These are phyloP conservation scores for Leptopilina drosophilae DNA, from an alignment of 2,888 invertebrate species.

Conservation along the genomic window DNA sequence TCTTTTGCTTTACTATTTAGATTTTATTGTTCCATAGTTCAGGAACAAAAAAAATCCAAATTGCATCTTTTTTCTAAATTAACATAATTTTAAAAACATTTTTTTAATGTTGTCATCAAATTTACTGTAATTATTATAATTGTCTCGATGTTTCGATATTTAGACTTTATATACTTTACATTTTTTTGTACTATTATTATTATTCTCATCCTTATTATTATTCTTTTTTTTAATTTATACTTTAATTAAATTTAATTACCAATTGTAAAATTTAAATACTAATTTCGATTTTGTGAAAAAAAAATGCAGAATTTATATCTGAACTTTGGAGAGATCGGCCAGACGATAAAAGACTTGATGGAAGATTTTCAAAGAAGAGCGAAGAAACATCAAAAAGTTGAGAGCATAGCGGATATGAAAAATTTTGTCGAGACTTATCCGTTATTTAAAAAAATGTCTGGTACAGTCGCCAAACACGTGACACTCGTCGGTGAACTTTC, in stretches of 20 bases:
- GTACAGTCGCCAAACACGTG: constrained; percentile 98
- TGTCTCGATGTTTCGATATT: no score
- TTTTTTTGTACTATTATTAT: no score
- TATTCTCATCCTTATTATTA: no score
- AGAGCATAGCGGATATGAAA: constrained; percentile 99
- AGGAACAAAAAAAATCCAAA: no score
- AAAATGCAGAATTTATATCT: constrained; percentile 88
- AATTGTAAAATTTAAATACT: constrained; percentile 32
- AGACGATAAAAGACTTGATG: constrained; percentile 97
- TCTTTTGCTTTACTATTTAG: background rate
- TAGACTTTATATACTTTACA: no score
- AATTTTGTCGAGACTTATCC: constrained; percentile 98
- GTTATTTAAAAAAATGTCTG: constrained; percentile 97
- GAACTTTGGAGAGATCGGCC: constrained; percentile 99
- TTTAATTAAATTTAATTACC: background rate
- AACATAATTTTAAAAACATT: no score
- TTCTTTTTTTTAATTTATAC: background rate
- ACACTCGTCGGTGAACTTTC: constrained; percentile 97
- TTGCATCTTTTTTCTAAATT: no score
- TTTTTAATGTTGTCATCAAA: no score
- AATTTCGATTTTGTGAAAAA: constrained; percentile 33
- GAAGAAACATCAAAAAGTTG: constrained; percentile 96
- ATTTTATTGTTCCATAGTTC: no score
- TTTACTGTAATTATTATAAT: no score
- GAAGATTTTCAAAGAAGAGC: constrained; percentile 98